Base-by-base conservation (phyloP, 1,140 invertebrate species). In the Arion vulgaris region DNA sequence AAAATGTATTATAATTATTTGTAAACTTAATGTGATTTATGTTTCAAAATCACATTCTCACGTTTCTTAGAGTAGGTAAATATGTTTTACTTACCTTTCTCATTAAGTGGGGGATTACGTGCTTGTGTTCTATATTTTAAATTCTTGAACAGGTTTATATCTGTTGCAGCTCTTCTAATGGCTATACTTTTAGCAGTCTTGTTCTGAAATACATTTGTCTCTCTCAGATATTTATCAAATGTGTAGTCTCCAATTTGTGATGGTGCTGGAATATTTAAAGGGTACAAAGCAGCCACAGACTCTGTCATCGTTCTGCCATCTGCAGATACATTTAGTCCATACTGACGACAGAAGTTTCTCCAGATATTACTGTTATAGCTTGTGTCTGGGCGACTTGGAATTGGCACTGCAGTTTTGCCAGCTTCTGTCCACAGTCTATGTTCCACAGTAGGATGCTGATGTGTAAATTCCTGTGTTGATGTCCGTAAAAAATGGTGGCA, bases 311-410 rank as follows among this genome's bases (percentile, higher is more conserved):
- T 91, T 39, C 88, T 77, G 17, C 88, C 89, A 45, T 91, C 87
- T 26, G 88, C 85, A 38, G 86, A 87, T 34, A 84, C 86, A 62
- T 90, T 79, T 79, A 92, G 88, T 57, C 91, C 90, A 86, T 87
- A 91, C 53, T 89, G 82, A 53, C 86, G 87, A 41, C 89, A 71
- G 82, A 92, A 92, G 81, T 92, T 92, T 82, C 91, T 83, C 91
- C 91, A 92, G 0, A 92, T 87, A 84, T 92, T 92, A 68, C 89
- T 90, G 86, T 92, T 92, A 81, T 90, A 92, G 72, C 86, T 90
- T 32, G 86, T 76, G 84, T 92, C 90, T 26, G 88, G 87, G 38
- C 84, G 83, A 36, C 85, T 82, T 1, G 91, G 90, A 73, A 85
- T 88, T 15, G 90, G 89, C 1, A 90, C 82, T 0, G 86, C 86